Conservation (phyloP, 2,888 invertebrate species). For the Carabus problematicus region DNA sequence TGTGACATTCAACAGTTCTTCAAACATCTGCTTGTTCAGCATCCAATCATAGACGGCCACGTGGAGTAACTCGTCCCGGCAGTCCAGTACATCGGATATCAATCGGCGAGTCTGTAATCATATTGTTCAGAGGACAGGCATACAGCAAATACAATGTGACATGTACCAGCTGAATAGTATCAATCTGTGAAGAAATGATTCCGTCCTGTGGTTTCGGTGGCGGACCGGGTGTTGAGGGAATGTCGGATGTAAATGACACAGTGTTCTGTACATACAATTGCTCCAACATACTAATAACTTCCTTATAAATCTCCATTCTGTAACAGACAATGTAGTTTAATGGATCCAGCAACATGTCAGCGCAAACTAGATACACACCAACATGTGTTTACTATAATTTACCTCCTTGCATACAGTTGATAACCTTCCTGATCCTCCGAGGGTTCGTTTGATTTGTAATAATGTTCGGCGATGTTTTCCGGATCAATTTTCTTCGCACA, state of each 20-base stretch:
- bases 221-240: constrained; percentile 58
- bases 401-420: constrained; percentile 62
- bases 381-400: not conserved
- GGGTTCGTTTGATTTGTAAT: constrained; percentile 84
- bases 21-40: constrained; percentile 75
- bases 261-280: constrained; percentile 68
- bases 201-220: constrained; percentile 48
- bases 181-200: constrained; percentile 19
- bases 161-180: constrained; percentile 35
- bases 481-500: constrained; percentile 90
- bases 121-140: not conserved
- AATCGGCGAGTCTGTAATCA: constrained; percentile 64
- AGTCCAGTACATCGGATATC: constrained; percentile 71
- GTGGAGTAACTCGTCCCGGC: constrained; percentile 88
- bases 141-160: not conserved
- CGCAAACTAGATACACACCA: not conserved
- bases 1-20: constrained; percentile 72
- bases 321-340: constrained; percentile 46
- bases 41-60: constrained; percentile 94
- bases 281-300: constrained; percentile 81
- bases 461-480: constrained; percentile 85
- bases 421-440: constrained; percentile 85
- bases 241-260: constrained; percentile 45
- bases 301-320: constrained; percentile 89
- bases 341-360: not conserved